phyloP scores from a whole-genome alignment of 2,797 vertebrate genomes.

The Menidia menidia region DNA sequence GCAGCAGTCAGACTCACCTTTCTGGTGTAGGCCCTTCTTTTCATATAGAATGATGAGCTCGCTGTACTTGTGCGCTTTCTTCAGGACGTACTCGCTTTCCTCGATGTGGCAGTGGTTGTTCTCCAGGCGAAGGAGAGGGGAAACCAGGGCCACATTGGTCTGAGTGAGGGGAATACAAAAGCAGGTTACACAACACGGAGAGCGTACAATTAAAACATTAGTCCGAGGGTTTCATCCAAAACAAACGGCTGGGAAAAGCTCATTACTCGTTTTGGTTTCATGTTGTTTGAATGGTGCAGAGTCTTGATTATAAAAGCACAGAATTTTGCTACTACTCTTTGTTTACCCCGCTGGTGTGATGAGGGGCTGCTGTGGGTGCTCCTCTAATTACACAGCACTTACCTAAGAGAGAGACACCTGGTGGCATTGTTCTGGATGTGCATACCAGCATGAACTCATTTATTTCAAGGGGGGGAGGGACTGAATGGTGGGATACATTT shows the following conservation, averaged over 20 bases:
- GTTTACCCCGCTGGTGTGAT: neutral
- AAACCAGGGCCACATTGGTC: slow-evolving; percentile 97
- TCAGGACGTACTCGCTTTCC: slow-evolving; percentile 97
- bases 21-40: slow-evolving; percentile 97
- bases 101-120: slow-evolving; percentile 99
- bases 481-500: neutral
- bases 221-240: neutral
- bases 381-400: neutral
- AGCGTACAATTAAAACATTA: neutral
- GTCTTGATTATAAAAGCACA: neutral
- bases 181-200: neutral
- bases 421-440: neutral
- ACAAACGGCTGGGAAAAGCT: neutral
- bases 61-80: slow-evolving; percentile 98
- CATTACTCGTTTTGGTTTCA: neutral
- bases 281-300: too few species aligned
- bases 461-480: neutral
- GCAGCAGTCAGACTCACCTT: slow-evolving; percentile 81
- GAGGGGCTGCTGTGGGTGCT: neutral
- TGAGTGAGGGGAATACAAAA: slow-evolving; percentile 47
- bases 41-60: slow-evolving; percentile 99
- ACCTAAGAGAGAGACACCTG: neutral
- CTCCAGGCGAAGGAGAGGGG: slow-evolving; percentile 94
- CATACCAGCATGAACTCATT: neutral
- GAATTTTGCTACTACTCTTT: neutral